Conservation (phyloP, 1,140 invertebrate species). For the Protaetia brevitarsis region DNA sequence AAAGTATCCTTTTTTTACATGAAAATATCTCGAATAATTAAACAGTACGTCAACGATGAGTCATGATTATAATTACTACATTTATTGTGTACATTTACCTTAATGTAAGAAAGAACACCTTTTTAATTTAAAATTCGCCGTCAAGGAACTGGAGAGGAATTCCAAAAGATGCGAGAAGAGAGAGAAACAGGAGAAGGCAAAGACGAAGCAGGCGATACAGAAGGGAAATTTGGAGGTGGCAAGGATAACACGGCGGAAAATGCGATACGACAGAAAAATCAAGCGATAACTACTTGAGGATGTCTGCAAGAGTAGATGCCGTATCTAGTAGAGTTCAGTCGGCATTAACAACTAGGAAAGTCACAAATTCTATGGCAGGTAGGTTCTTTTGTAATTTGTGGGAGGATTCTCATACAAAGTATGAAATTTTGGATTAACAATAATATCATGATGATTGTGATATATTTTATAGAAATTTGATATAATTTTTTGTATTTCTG, state of each 20-base stretch:
- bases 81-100: constrained; percentile 35
- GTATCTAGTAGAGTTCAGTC: constrained; percentile 96
- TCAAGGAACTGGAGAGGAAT: constrained; percentile 94
- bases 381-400: neutral
- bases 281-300: constrained; percentile 92
- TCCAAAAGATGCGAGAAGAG: constrained; percentile 98
- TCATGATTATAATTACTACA: constrained; percentile 27
- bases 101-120: constrained; percentile 72
- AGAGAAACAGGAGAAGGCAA: constrained; percentile 92
- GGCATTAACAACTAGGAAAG: constrained; percentile 88
- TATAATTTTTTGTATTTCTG: neutral
- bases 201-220: constrained; percentile 96
- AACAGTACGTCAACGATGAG: constrained; percentile 14
- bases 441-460: neutral
- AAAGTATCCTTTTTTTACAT: constrained; percentile 75
- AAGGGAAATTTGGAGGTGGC: constrained; percentile 98
- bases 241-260: constrained; percentile 98
- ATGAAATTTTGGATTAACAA: too few species aligned
- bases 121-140: constrained; percentile 98
- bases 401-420: too few species aligned
- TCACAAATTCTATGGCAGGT: constrained; percentile 75
- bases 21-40: constrained; percentile 18
- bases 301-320: constrained; percentile 97
- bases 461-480: neutral
- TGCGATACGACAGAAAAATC: constrained; percentile 98